Evolutionary conservation across 2,113 vertebrate genomes (phyloP).

Genomic region (Ameiurus melas): DNA sequence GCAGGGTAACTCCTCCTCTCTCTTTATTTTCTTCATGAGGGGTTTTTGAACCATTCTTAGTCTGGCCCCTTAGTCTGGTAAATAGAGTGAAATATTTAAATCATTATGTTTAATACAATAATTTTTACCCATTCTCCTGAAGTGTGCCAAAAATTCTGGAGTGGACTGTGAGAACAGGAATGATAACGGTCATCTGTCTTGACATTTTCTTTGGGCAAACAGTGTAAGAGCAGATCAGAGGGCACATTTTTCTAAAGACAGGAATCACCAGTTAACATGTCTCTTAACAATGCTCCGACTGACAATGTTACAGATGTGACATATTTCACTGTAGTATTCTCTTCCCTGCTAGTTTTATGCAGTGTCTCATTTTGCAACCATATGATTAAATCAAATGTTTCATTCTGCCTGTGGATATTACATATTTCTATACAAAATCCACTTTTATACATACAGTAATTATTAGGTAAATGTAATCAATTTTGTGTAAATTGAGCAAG

Average conservation of each 20-base stretch:
- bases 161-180: background rate
- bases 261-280: background rate
- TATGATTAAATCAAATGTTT: background rate
- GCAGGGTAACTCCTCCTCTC: no score
- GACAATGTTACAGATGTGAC: conserved; percentile 48
- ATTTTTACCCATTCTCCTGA: background rate
- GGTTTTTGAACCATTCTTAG: no score
- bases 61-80: no score
- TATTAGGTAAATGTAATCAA: background rate
- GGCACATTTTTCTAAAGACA: conserved; percentile 35
- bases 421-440: background rate
- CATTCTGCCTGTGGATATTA: background rate
- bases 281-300: conserved; percentile 11
- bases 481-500: background rate
- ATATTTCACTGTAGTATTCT: background rate
- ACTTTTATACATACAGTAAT: background rate
- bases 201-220: conserved; percentile 32
- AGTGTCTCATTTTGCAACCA: background rate
- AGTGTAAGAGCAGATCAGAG: conserved; percentile 47
- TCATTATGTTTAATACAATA: background rate
- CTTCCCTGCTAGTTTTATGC: background rate
- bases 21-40: no score
- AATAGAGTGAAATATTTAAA: background rate
- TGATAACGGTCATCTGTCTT: conserved; percentile 38
- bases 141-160: conserved; percentile 1